These are phyloP conservation scores for Ennomos quercinarius DNA, from an alignment of 2,888 invertebrate species.

Conservation along the genomic window DNA sequence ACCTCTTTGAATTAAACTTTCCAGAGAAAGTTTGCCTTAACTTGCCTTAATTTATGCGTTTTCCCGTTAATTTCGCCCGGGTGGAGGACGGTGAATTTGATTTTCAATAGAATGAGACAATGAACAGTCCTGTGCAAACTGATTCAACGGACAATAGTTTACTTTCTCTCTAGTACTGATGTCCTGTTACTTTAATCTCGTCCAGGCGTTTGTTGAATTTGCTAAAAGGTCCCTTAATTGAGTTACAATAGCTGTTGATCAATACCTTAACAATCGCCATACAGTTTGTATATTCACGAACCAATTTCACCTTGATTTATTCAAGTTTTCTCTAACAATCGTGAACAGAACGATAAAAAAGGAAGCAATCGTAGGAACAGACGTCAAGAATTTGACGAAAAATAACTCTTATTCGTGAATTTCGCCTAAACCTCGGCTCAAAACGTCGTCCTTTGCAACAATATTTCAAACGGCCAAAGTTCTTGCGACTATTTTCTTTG, in stretches of 20 bases:
- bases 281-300: slow-evolving; percentile 15
- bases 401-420: slow-evolving; percentile 46
- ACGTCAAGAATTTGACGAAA: slow-evolving; percentile 37
- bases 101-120: slow-evolving; percentile 71
- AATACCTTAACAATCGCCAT: slow-evolving; percentile 7
- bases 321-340: slow-evolving; percentile 13
- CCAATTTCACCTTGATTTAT: slow-evolving; percentile 19
- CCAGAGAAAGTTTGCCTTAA: slow-evolving; percentile 68
- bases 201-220: slow-evolving; percentile 28
- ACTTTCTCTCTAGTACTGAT: slow-evolving; percentile 42
- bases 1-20: slow-evolving; percentile 71
- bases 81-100: slow-evolving; percentile 64
- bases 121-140: slow-evolving; percentile 57
- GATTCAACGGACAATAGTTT: slow-evolving; percentile 54
- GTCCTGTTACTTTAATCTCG: slow-evolving; percentile 45
- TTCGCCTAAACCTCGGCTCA: slow-evolving; percentile 38
- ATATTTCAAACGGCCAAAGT: slow-evolving; percentile 52
- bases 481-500: slow-evolving; percentile 66
- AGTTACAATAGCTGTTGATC: slow-evolving; percentile 16
- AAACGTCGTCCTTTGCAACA: slow-evolving; percentile 46
- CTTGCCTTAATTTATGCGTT: slow-evolving; percentile 78
- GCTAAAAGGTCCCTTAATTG: slow-evolving; percentile 22
- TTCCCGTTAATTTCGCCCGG: slow-evolving; percentile 71
- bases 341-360: slow-evolving; percentile 29
- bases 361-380: slow-evolving; percentile 32